Conservation (phyloP, 1,140 invertebrate species). For the Latrodectus geometricus region DNA sequence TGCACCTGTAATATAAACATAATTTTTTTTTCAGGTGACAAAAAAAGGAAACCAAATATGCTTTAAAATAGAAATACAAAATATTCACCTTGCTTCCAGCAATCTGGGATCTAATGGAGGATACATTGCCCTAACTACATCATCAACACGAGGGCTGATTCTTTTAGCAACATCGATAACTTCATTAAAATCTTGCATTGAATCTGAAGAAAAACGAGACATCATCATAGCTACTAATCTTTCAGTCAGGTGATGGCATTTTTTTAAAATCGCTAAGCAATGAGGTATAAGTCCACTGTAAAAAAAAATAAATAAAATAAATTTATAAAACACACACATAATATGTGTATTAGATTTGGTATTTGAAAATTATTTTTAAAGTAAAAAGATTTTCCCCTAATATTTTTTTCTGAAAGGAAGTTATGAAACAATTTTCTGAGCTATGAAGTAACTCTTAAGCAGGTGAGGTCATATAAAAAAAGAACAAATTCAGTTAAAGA, state of each 20-base stretch:
- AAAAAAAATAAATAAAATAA: slow-evolving; percentile 3
- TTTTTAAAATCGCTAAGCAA: slow-evolving; percentile 80
- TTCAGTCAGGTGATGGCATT: slow-evolving; percentile 79
- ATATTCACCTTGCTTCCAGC: slow-evolving; percentile 75
- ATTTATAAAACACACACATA: not conserved
- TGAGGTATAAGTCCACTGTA: slow-evolving; percentile 78
- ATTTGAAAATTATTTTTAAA: too few species aligned
- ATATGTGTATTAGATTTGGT: too few species aligned
- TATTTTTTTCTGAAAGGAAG: too few species aligned
- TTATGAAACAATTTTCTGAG: too few species aligned
- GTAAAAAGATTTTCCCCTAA: too few species aligned
- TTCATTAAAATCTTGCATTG: slow-evolving; percentile 74
- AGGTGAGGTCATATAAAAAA: too few species aligned
- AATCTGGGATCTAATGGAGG: slow-evolving; percentile 79
- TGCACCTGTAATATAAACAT: slow-evolving; percentile 69
- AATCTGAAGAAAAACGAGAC: slow-evolving; percentile 69
- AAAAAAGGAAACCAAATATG: too few species aligned
- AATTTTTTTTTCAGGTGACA: not conserved
- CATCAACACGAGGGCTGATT: slow-evolving; percentile 79
- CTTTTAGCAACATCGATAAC: slow-evolving; percentile 77
- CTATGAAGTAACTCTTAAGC: too few species aligned
- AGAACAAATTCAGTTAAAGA: too few species aligned
- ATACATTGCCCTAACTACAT: slow-evolving; percentile 80
- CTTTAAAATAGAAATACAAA: not conserved
- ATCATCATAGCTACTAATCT: slow-evolving; percentile 79